Base-by-base conservation (phyloP, 2,888 invertebrate genomes). In the Tetropium fuscum region DNA sequence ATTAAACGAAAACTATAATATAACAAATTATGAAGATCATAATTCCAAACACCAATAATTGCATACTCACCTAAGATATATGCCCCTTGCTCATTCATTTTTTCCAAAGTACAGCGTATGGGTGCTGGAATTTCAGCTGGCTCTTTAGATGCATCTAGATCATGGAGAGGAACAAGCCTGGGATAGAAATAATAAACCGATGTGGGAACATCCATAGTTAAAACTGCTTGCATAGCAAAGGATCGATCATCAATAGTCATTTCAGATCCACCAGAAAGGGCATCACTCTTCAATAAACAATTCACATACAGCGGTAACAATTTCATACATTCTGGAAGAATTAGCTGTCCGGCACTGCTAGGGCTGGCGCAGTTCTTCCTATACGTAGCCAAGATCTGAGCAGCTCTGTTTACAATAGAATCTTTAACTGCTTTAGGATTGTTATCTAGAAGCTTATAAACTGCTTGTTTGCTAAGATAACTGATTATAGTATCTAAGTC, bases 301-400 rank as follows among this genome's bases (percentile, higher is more conserved):
- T 95, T 97, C 60, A 93, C 88, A 81, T 98, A 99, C 10, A 99
- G 85, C 11, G 99, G 99, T 77, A 99, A 84, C 67, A 99, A 85
- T 84, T 99, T 99, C 89, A 99, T 93, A 78, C 94, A 94, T 84
- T 99, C 99, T 0, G 99, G 99, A 73, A 99, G 86, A 78, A 99
- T 98, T n/a, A 99, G 87, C 84, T 99, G 98, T 0, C 98, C 98
- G 19, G 94, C 92, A 32, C 96, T 95, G 16, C 97, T 93, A 2
- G 96, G 94, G 71, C 92, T 93, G 22, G 98, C 96, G 84, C 98
- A 98, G 83, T 98, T 93, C 74, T 97, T 94, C 38, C 71, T 64
- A 38, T 72, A 72, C 3, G 66, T 68, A n/a, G 71, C 72, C 53
- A 72, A 62, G 13, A 74, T 72, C 65, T 73, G 71, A 7, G 70